Conservation (phyloP, 2,888 invertebrate genomes). For the Tinea semifulvella region DNA sequence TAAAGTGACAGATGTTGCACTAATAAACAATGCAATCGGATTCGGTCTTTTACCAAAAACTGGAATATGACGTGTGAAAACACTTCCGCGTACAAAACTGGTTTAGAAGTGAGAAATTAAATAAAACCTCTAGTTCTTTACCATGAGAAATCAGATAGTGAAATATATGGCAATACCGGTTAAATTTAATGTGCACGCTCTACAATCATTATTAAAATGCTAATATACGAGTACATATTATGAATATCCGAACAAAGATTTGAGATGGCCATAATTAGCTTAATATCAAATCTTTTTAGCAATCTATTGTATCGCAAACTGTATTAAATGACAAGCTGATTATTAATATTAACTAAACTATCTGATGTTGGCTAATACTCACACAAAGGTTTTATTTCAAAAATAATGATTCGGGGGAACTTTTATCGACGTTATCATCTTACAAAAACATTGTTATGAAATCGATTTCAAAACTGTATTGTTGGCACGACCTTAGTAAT, state of each 20-base stretch:
- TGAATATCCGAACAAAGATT: neutral
- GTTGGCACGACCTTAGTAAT: conserved; percentile 28
- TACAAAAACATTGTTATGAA: conserved; percentile 29
- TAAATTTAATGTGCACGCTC: too few species aligned
- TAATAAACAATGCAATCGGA: conserved; percentile 1
- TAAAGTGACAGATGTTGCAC: neutral
- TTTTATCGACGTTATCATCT: conserved; percentile 12
- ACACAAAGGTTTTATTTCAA: conserved; percentile 4
- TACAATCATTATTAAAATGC: neutral
- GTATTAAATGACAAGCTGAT: conserved; percentile 9
- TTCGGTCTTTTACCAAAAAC: conserved; percentile 15
- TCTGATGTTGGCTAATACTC: conserved; percentile 7
- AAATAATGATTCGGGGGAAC: neutral
- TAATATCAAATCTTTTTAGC: conserved; percentile 6
- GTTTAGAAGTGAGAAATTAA: conserved; percentile 27
- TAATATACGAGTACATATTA: neutral
- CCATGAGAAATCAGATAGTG: too few species aligned
- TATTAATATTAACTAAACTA: neutral
- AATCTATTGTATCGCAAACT: conserved; percentile 3
- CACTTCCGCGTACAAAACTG: conserved; percentile 48
- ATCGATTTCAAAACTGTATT: conserved; percentile 22
- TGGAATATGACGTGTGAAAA: conserved; percentile 31
- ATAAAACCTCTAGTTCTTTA: too few species aligned
- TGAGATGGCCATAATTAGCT: neutral
- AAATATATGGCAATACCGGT: too few species aligned